phyloP scores from a whole-genome alignment of 2,797 vertebrate genomes.

The Eleutherodactylus coqui region DNA sequence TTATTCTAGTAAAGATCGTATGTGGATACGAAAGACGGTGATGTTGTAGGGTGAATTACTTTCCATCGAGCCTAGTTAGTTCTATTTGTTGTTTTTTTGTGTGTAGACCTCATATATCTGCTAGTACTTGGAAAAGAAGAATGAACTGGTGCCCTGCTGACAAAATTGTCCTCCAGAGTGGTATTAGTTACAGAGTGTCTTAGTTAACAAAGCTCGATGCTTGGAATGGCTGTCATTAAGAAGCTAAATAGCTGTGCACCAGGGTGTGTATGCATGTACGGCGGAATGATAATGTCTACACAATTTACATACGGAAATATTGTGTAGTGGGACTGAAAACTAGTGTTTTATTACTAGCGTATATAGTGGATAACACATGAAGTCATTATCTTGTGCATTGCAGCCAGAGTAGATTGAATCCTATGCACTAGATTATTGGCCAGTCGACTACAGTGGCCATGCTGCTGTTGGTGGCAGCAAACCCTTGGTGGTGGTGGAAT shows the following conservation, averaged over 20 bases:
- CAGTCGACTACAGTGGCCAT: too few relatives aligned
- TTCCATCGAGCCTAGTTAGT: slow-evolving; percentile 71
- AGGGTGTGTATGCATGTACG: slow-evolving; percentile 65
- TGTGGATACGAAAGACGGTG: slow-evolving; percentile 45
- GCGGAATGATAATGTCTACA: slow-evolving; percentile 62
- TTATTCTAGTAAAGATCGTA: neutral
- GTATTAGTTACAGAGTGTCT: slow-evolving; percentile 78
- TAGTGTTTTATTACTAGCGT: neutral
- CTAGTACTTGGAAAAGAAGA: slow-evolving; percentile 75
- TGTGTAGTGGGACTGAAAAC: neutral
- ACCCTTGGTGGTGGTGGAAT: too few relatives aligned
- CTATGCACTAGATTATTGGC: too few relatives aligned
- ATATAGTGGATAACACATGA: neutral
- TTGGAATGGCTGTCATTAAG: slow-evolving; percentile 77
- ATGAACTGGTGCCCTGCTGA: slow-evolving; percentile 77
- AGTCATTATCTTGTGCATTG: neutral
- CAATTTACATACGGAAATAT: slow-evolving; percentile 70
- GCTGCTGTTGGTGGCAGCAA: too few relatives aligned
- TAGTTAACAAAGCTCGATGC: slow-evolving; percentile 76
- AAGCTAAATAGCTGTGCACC: slow-evolving; percentile 70
- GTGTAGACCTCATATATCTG: slow-evolving; percentile 74
- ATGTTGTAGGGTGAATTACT: slow-evolving; percentile 76
- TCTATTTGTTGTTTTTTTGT: slow-evolving; percentile 71
- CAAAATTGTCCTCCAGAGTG: slow-evolving; percentile 78
- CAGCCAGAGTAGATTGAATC: too few relatives aligned